These are phyloP conservation scores for Bubo bubo DNA, from an alignment of 2,113 vertebrate species.

Conservation along the genomic window DNA sequence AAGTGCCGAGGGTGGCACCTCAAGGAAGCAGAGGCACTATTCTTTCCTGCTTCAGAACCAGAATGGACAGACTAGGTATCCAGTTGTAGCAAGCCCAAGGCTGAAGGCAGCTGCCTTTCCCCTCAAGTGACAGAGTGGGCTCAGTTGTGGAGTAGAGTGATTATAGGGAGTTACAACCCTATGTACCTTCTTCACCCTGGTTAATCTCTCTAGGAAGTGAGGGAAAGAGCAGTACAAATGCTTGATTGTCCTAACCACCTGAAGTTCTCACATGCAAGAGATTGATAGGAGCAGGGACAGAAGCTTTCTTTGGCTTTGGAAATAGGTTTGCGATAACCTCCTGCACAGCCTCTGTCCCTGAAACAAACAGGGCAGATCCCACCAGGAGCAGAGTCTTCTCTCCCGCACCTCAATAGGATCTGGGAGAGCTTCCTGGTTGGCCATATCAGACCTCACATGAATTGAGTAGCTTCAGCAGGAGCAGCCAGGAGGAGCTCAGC, in stretches of 20 bases:
- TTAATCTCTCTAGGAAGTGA: background rate
- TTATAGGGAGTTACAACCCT: background rate
- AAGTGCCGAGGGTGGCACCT: background rate
- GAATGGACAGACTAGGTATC: background rate
- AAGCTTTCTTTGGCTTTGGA: background rate
- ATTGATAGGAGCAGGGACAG: background rate
- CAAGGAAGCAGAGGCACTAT: background rate
- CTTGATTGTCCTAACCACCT: background rate
- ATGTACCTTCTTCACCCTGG: background rate
- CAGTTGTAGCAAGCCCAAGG: background rate
- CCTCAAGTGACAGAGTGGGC: background rate
- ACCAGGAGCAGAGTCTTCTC: background rate
- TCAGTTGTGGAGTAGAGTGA: background rate
- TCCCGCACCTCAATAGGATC: background rate
- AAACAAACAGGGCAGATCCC: background rate
- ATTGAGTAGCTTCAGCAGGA: background rate
- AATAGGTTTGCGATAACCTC: background rate
- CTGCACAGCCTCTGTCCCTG: background rate
- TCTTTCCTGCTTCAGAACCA: background rate
- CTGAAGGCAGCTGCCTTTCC: background rate
- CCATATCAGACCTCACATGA: background rate
- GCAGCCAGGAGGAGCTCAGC: background rate
- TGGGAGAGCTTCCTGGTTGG: background rate
- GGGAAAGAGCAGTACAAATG: background rate
- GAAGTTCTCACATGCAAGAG: background rate